Conservation (phyloP, 2,113 vertebrate genomes). For the Cygnus atratus region DNA sequence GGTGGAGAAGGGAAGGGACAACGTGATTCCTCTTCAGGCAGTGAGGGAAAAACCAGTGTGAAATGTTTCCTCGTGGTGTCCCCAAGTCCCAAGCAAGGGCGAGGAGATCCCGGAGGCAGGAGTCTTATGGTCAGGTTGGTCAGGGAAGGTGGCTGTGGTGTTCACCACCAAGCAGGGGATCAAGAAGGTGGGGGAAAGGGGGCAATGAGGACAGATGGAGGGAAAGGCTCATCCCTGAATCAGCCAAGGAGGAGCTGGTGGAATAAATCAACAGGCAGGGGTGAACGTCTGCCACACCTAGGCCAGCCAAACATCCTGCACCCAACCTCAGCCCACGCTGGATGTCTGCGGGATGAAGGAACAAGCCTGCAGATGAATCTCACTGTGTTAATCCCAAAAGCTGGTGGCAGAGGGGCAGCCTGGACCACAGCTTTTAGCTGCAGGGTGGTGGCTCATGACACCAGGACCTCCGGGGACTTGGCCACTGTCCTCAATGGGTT, state of each 20-base stretch:
- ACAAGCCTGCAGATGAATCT: background rate
- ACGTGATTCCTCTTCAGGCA: background rate
- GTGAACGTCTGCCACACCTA: background rate
- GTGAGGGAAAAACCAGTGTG: background rate
- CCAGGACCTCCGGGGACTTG: rapidly evolving
- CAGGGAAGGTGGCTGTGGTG: background rate
- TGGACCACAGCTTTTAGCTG: background rate
- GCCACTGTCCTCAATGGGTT: rapidly evolving
- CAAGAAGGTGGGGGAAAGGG: background rate
- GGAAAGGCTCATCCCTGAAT: background rate
- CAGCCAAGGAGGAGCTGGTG: background rate
- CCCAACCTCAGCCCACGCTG: background rate
- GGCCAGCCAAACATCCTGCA: background rate
- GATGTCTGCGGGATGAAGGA: background rate
- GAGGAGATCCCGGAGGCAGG: background rate
- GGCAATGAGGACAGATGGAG: background rate
- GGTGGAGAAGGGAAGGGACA: background rate
- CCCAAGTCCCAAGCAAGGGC: background rate
- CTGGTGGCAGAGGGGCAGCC: background rate
- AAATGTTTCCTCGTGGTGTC: background rate
- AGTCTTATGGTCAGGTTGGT: background rate
- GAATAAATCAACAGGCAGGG: background rate
- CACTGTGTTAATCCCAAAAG: background rate
- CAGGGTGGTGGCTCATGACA: rapidly evolving
- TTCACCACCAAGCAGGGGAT: background rate